A percentile compares a stretch with the other conserved stretches of the same genome.
phyloP scores from a whole-genome alignment of 2,888 invertebrate species.

The Blastobasis adustella region DNA sequence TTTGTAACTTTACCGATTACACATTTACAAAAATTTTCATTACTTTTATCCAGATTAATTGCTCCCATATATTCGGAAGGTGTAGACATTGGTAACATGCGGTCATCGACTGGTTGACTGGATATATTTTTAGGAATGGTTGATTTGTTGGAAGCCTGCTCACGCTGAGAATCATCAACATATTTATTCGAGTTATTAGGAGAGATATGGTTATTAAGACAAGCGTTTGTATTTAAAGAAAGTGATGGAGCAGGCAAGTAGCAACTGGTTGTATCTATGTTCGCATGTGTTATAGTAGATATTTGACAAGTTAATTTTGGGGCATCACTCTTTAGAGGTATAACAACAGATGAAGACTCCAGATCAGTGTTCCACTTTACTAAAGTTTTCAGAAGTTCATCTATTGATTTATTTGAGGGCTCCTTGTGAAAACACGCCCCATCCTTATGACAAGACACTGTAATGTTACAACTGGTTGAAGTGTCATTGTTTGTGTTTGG shows the following conservation, averaged over 20 bases:
- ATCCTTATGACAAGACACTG: slow-evolving; percentile 27
- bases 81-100: slow-evolving; percentile 19
- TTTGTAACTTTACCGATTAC: neutral
- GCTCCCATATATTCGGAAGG: slow-evolving; percentile 50
- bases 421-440: slow-evolving; percentile 50
- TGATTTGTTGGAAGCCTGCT: too few species aligned
- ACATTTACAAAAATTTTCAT: slow-evolving; percentile 34
- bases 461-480: slow-evolving; percentile 13
- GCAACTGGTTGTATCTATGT: too few species aligned
- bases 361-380: slow-evolving; percentile 35
- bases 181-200: too few species aligned
- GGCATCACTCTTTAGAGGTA: neutral
- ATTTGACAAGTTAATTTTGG: slow-evolving; percentile 5
- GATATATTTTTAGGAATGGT: too few species aligned
- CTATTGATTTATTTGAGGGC: slow-evolving; percentile 55
- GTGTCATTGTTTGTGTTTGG: slow-evolving; percentile 14
- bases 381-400: slow-evolving; percentile 44
- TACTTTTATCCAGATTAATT: slow-evolving; percentile 50
- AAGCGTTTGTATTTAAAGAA: too few species aligned
- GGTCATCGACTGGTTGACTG: too few species aligned
- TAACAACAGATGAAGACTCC: neutral
- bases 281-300: slow-evolving; percentile 3
- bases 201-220: too few species aligned
- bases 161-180: too few species aligned
- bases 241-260: too few species aligned